These are phyloP conservation scores for Gonatopus flavifemur DNA, from an alignment of 1,140 invertebrate genomes.

Conservation along the genomic window DNA sequence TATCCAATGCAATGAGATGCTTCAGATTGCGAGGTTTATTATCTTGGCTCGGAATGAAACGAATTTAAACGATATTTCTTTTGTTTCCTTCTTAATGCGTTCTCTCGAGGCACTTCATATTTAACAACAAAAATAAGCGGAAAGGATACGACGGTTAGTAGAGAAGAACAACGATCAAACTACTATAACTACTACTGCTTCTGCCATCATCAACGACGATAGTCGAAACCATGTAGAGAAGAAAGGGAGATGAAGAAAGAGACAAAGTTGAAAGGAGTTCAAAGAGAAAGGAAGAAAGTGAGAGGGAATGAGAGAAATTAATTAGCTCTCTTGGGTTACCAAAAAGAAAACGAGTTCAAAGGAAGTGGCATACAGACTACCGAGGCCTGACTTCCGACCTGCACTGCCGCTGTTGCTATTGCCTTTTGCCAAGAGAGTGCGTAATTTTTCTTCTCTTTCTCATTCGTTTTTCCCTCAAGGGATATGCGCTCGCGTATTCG, in stretches of 20 bases:
- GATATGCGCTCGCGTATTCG: no score
- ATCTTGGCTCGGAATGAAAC: no score
- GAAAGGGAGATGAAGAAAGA: conserved; percentile 5
- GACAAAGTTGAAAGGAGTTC: conserved; percentile 4
- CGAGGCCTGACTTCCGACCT: conserved; percentile 28
- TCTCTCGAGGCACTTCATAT: no score
- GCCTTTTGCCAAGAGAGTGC: conserved; percentile 17
- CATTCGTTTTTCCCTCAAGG: neutral
- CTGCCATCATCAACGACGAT: no score
- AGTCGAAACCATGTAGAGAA: conserved; percentile 2
- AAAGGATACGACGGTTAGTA: conserved; percentile 20
- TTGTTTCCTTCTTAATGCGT: no score
- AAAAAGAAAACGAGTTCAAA: conserved; percentile 45
- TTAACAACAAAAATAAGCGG: conserved; percentile 39
- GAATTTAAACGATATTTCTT: no score
- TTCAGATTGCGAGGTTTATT: no score
- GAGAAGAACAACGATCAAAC: no score
- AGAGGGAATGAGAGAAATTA: conserved; percentile 37
- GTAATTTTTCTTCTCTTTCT: conserved; percentile 15
- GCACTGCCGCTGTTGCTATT: no score
- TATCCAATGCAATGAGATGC: no score
- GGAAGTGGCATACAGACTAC: conserved; percentile 39
- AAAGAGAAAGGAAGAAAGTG: neutral
- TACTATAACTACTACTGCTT: no score
- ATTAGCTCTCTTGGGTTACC: conserved; percentile 42